Percentiles rank a stretch among this genome's conserved stretches.
Conservation (phyloP, 2,888 invertebrate genomes). For the Leucania comma region DNA sequence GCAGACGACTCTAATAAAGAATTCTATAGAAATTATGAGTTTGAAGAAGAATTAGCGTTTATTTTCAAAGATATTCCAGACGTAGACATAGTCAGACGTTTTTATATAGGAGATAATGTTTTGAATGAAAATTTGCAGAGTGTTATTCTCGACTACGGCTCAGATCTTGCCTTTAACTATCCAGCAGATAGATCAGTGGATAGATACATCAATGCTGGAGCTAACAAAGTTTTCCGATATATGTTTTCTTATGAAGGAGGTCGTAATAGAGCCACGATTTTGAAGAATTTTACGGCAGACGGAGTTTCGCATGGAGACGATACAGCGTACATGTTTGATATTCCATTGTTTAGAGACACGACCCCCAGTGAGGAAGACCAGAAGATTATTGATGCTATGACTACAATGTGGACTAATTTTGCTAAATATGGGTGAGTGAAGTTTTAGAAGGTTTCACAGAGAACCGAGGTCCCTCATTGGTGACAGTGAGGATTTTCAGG, state of each 20-base stretch:
- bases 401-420: constrained; percentile 43
- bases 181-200: constrained; percentile 16
- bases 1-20: constrained; percentile 28
- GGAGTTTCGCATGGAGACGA: constrained; percentile 36
- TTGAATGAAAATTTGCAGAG: constrained; percentile 12
- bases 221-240: constrained; percentile 15
- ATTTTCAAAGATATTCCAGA: constrained; percentile 19
- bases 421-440: constrained; percentile 46
- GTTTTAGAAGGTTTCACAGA: neutral
- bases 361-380: constrained; percentile 29
- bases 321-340: constrained; percentile 21
- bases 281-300: constrained; percentile 23
- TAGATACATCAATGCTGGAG: constrained; percentile 21
- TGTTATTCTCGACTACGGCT: constrained; percentile 31
- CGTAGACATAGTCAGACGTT: constrained; percentile 16
- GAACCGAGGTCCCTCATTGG: too few relatives aligned
- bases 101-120: constrained; percentile 31
- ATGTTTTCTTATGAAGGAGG: constrained; percentile 43
- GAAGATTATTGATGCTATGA: constrained; percentile 37
- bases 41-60: constrained; percentile 28
- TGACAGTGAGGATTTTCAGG: too few relatives aligned
- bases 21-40: constrained; percentile 33
- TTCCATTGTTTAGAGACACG: neutral
- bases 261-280: constrained; percentile 4
- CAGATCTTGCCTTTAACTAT: constrained; percentile 31